These are phyloP conservation scores for Oreochromis mossambicus DNA, from an alignment of 2,797 vertebrate species.

Conservation along the genomic window DNA sequence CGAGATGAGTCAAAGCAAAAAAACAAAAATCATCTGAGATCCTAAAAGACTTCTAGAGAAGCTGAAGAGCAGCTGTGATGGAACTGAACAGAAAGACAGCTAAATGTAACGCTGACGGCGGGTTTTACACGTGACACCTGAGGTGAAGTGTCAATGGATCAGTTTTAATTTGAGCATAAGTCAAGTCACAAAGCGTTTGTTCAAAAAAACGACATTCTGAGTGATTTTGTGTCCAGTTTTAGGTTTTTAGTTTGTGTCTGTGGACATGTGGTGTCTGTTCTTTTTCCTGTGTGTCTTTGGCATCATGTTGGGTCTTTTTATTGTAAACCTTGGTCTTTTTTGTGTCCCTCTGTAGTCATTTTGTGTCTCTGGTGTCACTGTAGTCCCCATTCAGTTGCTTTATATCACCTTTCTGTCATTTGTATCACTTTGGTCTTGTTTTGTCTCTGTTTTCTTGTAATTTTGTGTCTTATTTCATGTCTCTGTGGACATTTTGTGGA, in stretches of 20 bases:
- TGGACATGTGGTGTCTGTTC: neutral
- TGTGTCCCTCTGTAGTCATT: neutral
- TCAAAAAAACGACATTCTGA: neutral
- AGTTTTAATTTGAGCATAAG: neutral
- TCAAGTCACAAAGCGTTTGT: neutral
- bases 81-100: neutral
- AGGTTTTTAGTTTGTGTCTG: neutral
- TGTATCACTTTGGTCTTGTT: neutral
- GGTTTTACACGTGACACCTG: neutral
- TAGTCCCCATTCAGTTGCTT: neutral
- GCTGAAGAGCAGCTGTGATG: neutral
- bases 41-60: neutral
- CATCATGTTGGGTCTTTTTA: neutral
- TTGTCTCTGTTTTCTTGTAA: neutral
- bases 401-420: neutral
- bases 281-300: neutral
- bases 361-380: neutral
- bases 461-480: neutral
- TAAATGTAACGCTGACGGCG: neutral
- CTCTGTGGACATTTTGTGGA: neutral
- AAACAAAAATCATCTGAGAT: neutral
- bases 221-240: neutral
- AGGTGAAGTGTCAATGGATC: neutral
- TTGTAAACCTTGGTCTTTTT: neutral
- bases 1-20: neutral